Conservation (phyloP, 2,888 invertebrate species). For the Pediacus dermestoides region DNA sequence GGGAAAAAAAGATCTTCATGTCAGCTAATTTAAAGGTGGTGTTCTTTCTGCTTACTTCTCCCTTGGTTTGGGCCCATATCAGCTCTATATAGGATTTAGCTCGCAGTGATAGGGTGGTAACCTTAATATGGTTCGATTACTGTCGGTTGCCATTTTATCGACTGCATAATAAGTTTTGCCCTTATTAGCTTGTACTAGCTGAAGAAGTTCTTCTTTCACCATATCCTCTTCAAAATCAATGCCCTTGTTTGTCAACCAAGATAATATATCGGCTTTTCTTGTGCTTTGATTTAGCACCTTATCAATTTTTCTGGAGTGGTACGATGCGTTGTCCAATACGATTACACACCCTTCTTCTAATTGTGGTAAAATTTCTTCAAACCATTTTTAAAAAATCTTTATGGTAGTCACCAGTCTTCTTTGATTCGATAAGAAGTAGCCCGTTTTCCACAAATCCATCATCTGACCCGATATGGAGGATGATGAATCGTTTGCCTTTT, state of each 20-base stretch:
- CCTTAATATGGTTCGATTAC: conserved; percentile 35
- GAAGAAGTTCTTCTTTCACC: background rate
- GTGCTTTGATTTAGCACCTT: conserved; percentile 17
- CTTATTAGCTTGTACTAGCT: background rate
- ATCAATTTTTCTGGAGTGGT: conserved; percentile 19
- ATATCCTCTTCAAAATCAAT: background rate
- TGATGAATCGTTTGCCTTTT: conserved; percentile 16
- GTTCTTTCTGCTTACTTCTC: conserved; percentile 20
- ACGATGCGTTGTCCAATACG: conserved; percentile 24
- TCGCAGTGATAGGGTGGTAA: conserved; percentile 40
- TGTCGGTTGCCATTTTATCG: conserved; percentile 33
- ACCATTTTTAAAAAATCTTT: conserved; percentile 22
- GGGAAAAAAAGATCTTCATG: conserved; percentile 17
- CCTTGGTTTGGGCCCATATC: conserved; percentile 29
- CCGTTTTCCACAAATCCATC: conserved; percentile 21
- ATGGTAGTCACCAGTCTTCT: conserved; percentile 20
- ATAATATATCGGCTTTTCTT: conserved; percentile 21
- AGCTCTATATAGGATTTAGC: conserved; percentile 37
- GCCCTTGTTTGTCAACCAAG: background rate
- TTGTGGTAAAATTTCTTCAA: conserved; percentile 16
- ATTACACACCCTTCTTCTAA: conserved; percentile 19
- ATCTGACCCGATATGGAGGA: conserved; percentile 21
- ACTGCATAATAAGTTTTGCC: conserved; percentile 22
- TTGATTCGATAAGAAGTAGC: conserved; percentile 16
- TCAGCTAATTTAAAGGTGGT: conserved; percentile 24